Base-by-base conservation (phyloP, 1,140 invertebrate species). In the Pinna nobilis region DNA sequence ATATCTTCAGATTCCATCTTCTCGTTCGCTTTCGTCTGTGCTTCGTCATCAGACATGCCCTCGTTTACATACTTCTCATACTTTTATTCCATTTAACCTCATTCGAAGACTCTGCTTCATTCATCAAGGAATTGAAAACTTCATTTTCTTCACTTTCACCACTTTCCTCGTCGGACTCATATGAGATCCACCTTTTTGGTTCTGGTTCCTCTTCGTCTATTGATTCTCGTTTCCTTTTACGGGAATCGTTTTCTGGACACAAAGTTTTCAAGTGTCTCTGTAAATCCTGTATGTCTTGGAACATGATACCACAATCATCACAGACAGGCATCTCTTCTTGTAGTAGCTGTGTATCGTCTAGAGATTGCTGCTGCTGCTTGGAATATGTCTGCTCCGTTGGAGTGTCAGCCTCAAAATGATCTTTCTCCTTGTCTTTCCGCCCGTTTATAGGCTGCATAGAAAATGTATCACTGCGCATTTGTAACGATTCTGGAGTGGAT, bases 221-320 rank as follows among this genome's bases (percentile, higher is more conserved):
- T 60, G 63, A 59, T 4, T 73, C 41, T 15, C n/a, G 49, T 66
- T 65, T 61, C 28, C 39, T 59, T 37, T 60, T 66, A 2, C 20
- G 18, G 18, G 13, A 18, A 23, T 35, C 23, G 51, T 73, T 73
- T 18, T 67, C 64, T 30, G 64, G 55, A 33, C 64, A 68, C 55
- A 55, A 74, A 18, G 9, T 39, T 30, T 68, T 74, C 3, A 74
- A 32, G 23, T 68, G 64, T 68, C 71, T 67, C 41, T 74, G 65
- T 50, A 74, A 49, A 53, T 61, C 71, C 18, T 67, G 65, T 28
- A 55, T 61, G 35, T 55, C 66, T 69, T 78, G 39, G 28, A 65
- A 63, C 18, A 72, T 32, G 5, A 65, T 6, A 32, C 70, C 70
- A 49, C 51, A 65, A 66, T 66, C 70, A 60, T 66, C 70, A 66